phyloP scores from a whole-genome alignment of 30 jellyfish, hydroid and myxozoan species.

The Aurelia aurita complex sp. Pacific region DNA sequence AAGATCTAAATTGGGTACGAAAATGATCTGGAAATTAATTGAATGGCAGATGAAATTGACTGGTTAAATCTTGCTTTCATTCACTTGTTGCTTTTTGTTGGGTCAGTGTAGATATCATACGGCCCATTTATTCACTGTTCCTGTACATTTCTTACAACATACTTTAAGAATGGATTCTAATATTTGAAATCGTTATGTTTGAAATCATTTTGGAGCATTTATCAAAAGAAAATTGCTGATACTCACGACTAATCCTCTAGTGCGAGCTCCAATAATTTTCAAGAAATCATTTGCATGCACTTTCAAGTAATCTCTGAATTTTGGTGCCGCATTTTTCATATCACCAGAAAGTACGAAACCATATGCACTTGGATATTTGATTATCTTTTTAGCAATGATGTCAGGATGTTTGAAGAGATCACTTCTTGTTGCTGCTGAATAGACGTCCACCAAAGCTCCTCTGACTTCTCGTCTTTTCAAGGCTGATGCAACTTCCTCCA shows the following conservation, averaged over 20 bases:
- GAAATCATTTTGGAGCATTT: not conserved
- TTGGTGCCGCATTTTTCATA: conserved; percentile 45
- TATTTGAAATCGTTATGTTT: too few species aligned
- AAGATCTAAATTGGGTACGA: too few species aligned
- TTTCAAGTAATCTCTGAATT: conserved; percentile 29
- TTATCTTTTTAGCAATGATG: conserved; percentile 36
- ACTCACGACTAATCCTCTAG: conserved; percentile 61
- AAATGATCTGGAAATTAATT: too few species aligned
- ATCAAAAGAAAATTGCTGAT: too few species aligned
- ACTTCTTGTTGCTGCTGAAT: conserved; percentile 74
- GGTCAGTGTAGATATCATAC: too few species aligned
- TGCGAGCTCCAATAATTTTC: conserved; percentile 4
- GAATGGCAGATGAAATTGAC: too few species aligned
- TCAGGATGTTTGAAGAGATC: conserved; percentile 49
- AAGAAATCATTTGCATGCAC: conserved; percentile 24
- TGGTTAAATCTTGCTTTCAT: too few species aligned
- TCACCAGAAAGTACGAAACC: conserved; percentile 80
- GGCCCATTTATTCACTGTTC: not conserved
- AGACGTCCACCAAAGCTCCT: conserved; percentile 78
- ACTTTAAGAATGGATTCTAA: too few species aligned
- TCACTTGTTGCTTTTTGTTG: too few species aligned
- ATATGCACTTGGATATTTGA: conserved; percentile 67
- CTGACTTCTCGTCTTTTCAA: conserved; percentile 62
- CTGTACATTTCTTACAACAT: too few species aligned
- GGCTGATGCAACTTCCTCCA: conserved; percentile 74